Base-by-base conservation (phyloP, 2,888 invertebrate genomes). In the Mechanitis messenoides region DNA sequence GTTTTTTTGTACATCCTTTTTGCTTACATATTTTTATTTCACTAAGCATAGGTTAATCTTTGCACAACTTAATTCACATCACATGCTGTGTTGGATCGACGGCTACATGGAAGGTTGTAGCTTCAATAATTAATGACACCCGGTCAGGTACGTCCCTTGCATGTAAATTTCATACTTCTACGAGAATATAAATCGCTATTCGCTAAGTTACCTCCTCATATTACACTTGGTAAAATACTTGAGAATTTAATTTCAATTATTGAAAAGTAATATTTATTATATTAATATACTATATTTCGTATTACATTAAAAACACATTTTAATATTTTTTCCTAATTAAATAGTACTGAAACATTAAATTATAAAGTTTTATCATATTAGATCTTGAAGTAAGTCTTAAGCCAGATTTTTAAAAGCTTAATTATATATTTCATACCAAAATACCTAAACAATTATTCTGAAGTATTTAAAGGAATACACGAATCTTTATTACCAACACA, bases 81-180 rank as follows among this genome's bases (percentile, higher is more conserved):
- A 50, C 47, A 50, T 31, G 28, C 31, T 28, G 28, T 50, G 9
- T 28, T 50, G 28, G 4, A 31, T 7, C 7, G 42, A 31, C 20
- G 47, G 47, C 47, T 9, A 55, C 12, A 50, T 31, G 42, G 60
- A 53, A 11, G 45, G 56, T 62, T 60, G 58, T 74, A 73, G 78
- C 72, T 71, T 78, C 71, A 76, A 78, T 79, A 79, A 78, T 79
- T 78, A 78, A 78, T 74, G 69, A 75, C 68, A 66, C 63, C 69
- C 65, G 71, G 67, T 70, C 74, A 72, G 71, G 68, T 71, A 70
- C 69, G 68, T 63, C 63, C 68, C 59, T 53, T 61, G 65, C 63
- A 67, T 66, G 70, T 66, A 68, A 69, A 70, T 70, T 70, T 66
- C 63, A 70, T 64, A 63, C 59, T 62, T 47, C 55, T n/a, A 59